Evolutionary conservation across 2,888 invertebrate species (phyloP).

Genomic region (Aplocera efformata): DNA sequence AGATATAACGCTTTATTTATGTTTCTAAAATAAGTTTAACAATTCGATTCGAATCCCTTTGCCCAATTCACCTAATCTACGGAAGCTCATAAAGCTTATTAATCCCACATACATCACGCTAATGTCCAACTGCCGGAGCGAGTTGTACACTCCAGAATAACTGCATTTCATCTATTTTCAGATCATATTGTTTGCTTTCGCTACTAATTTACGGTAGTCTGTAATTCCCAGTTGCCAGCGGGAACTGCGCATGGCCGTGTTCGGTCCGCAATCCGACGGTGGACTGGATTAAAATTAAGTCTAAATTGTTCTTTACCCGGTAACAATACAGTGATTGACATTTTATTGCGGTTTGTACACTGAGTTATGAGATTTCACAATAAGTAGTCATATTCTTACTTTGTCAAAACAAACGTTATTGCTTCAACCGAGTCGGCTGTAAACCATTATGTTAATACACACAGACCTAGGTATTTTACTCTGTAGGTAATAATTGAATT

Average conservation of each 20-base stretch:
- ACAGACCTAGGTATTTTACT: too few relatives aligned
- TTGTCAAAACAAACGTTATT: conserved; percentile 10
- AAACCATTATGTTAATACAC: background rate
- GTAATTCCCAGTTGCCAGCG: conserved; percentile 1
- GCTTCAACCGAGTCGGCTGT: background rate
- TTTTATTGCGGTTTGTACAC: conserved; percentile 35
- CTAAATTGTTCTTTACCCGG: conserved; percentile 7
- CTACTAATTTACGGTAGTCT: conserved; percentile 48
- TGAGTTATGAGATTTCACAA: conserved; percentile 13
- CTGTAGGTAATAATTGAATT: too few relatives aligned
- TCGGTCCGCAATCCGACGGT: background rate
- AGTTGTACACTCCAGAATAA: conserved; percentile 40
- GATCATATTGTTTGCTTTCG: conserved; percentile 54
- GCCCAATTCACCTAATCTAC: conserved; percentile 28
- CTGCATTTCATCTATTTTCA: conserved; percentile 52
- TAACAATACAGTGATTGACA: conserved; percentile 65
- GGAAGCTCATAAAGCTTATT: conserved; percentile 43
- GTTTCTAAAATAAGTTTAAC: conserved; percentile 25
- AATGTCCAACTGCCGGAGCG: conserved; percentile 24
- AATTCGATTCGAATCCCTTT: conserved; percentile 17
- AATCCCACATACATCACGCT: conserved; percentile 39
- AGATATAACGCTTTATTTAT: conserved; percentile 54
- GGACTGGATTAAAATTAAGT: conserved; percentile 1
- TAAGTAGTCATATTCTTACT: conserved; percentile 6
- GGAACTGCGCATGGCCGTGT: background rate